Percentiles rank a stretch among this genome's conserved stretches.
These are phyloP conservation scores for Unio delphinus DNA, from an alignment of 2,888 invertebrate species.

Conservation along the genomic window DNA sequence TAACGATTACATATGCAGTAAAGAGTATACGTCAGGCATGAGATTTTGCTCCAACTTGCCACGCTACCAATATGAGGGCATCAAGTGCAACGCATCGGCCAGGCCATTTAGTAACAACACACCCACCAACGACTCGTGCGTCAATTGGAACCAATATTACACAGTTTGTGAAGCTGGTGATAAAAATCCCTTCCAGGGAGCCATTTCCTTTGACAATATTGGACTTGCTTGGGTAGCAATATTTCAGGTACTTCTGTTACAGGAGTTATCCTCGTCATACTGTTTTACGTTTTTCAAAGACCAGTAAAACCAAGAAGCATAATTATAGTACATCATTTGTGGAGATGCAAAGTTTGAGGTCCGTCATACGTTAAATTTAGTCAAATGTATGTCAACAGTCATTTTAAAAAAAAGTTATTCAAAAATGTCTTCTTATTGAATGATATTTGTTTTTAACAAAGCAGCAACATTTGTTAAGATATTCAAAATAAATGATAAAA, in stretches of 20 bases:
- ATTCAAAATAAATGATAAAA: too few species aligned
- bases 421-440: too few species aligned
- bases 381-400: too few species aligned
- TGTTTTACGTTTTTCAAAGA: too few species aligned
- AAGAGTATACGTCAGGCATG: slow-evolving; percentile 94
- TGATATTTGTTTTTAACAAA: too few species aligned
- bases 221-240: slow-evolving; percentile 99
- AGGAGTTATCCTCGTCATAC: too few species aligned
- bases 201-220: slow-evolving; percentile 99
- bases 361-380: too few species aligned
- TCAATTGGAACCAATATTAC: slow-evolving; percentile 99
- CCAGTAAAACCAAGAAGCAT: too few species aligned
- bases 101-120: slow-evolving; percentile 75
- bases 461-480: too few species aligned
- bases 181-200: slow-evolving; percentile 97
- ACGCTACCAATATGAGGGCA: slow-evolving; percentile 78
- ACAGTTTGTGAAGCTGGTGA: slow-evolving; percentile 93
- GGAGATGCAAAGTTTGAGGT: too few species aligned
- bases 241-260: slow-evolving; percentile 84
- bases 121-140: slow-evolving; percentile 79
- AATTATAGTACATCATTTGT: too few species aligned
- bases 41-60: slow-evolving; percentile 77
- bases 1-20: slow-evolving; percentile 94
- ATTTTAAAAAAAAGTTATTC: too few species aligned
- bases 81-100: slow-evolving; percentile 80